Evolutionary conservation across 1,140 invertebrate species (phyloP).

Genomic region (Drosophila lowei): DNA sequence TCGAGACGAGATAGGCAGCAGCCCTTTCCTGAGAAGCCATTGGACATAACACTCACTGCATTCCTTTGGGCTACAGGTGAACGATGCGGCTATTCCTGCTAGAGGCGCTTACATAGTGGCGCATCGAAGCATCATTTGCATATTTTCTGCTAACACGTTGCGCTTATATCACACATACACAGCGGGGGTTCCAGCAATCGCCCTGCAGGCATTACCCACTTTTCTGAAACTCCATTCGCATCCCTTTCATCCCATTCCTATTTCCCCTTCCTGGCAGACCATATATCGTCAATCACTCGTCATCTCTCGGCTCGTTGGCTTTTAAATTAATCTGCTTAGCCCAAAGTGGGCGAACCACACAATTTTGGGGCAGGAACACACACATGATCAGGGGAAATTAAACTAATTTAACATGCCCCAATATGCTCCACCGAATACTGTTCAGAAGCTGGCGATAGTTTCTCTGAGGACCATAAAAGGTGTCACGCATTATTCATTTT

Average conservation of each 20-base stretch:
- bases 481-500: too few species aligned
- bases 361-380: conserved; percentile 23
- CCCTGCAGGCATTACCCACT: conserved; percentile 30
- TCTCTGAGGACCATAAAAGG: too few species aligned
- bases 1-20: too few species aligned
- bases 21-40: not conserved
- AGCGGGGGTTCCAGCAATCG: conserved; percentile 30
- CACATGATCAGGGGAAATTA: conserved; percentile 26
- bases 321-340: conserved; percentile 38
- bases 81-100: conserved; percentile 21
- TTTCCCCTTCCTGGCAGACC: not conserved
- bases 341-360: conserved; percentile 41
- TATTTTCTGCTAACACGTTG: conserved; percentile 34
- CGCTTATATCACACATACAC: conserved; percentile 63
- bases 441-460: too few species aligned
- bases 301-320: conserved; percentile 25
- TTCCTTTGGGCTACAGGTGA: conserved; percentile 57
- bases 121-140: conserved; percentile 62
- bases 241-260: conserved; percentile 17
- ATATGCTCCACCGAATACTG: not conserved
- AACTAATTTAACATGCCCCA: conserved; percentile 21
- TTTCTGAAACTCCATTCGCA: not conserved
- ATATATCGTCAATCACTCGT: conserved; percentile 32
- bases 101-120: conserved; percentile 40
- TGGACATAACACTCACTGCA: conserved; percentile 30